Evolutionary conservation across 2,888 invertebrate species (phyloP), one percentile per base, ranked within the genome.

Genomic region (Hydroisotoma schaefferi): DNA sequence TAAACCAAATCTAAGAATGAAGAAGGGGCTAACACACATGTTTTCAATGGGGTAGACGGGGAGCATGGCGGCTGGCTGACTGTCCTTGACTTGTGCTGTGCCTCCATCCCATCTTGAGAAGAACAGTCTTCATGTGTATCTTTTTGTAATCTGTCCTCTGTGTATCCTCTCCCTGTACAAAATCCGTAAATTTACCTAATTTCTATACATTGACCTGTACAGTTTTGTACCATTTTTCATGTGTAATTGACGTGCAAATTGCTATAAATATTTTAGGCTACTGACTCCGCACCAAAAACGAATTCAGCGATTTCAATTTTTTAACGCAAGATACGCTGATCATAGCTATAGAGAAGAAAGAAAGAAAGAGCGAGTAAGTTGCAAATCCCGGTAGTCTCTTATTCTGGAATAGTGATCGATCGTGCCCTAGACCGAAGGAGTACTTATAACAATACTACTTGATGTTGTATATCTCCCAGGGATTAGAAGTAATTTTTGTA

Each of bases 61-160:
- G 61, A 61, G 63, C 63, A 65, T 68, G 67, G 68, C 63, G 61
- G 63, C 63, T 61, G 61, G 63, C 63, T 64, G 63, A 68, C 65
- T 65, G 68, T 63, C 68, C 68, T 68, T 68, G 66, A 66, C 61
- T 64, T 59, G 59, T 66, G 63, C 61, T 56, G 61, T 57, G 58
- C 57, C 61, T 67, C 64, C 56, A 59, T 59, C 58, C 56, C 63
- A 63, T 63, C 63, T 57, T 63, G 46, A 54, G 55, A 54, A 59
- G 37, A 46, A 46, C 46, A 46, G 46, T 46, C 26, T 6, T 26
- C 46, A 46, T 22, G 25, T 26, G 26, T 22, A 22, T 46, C 46
- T 46, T 46, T 26, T 26, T 40, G 40, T 40, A 40, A 22, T 46
- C 46, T 46, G 46, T 46, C 8, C 46, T 25, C 26, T 46, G 26